A percentile compares a stretch with the other conserved stretches of the same genome.
Evolutionary conservation across 2,888 invertebrate species (phyloP).

Genomic region (Apodemia zela): DNA sequence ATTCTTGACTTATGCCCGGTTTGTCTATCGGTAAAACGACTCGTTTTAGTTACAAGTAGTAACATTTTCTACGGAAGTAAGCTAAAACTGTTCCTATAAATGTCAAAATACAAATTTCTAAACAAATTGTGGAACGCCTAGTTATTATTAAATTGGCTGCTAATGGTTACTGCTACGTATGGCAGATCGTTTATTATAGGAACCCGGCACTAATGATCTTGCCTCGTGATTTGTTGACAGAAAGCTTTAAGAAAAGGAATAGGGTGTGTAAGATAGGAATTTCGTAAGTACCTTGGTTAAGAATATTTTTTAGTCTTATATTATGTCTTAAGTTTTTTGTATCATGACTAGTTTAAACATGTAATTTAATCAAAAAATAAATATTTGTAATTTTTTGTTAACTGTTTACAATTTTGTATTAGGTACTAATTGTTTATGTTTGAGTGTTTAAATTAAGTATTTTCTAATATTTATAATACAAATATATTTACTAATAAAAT

Average conservation of each 20-base stretch:
- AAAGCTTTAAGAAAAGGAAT: slow-evolving; percentile 65
- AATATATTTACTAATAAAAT: slow-evolving; percentile 46
- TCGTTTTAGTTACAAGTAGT: too few relatives aligned
- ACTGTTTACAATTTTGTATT: slow-evolving; percentile 14
- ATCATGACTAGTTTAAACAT: slow-evolving; percentile 39
- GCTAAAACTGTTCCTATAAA: too few relatives aligned
- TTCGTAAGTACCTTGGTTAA: slow-evolving; percentile 12
- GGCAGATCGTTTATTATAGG: too few relatives aligned
- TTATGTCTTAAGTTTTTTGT: not conserved
- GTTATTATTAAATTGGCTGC: too few relatives aligned
- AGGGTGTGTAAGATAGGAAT: slow-evolving; percentile 36
- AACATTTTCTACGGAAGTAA: too few relatives aligned
- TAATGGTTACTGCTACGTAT: too few relatives aligned
- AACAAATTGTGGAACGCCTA: too few relatives aligned
- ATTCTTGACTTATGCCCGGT: too few relatives aligned
- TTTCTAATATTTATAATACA: slow-evolving; percentile 46
- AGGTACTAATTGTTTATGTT: slow-evolving; percentile 14
- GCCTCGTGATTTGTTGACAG: slow-evolving; percentile 20
- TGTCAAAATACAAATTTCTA: too few relatives aligned
- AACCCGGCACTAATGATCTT: too few relatives aligned
- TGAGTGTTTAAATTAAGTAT: slow-evolving; percentile 21
- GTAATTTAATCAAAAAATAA: slow-evolving; percentile 32
- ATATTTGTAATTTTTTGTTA: slow-evolving; percentile 12
- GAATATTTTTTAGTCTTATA: not conserved
- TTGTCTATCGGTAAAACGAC: too few relatives aligned